phyloP scores from a whole-genome alignment of 2,113 vertebrate genomes.

The Symphodus melops region DNA sequence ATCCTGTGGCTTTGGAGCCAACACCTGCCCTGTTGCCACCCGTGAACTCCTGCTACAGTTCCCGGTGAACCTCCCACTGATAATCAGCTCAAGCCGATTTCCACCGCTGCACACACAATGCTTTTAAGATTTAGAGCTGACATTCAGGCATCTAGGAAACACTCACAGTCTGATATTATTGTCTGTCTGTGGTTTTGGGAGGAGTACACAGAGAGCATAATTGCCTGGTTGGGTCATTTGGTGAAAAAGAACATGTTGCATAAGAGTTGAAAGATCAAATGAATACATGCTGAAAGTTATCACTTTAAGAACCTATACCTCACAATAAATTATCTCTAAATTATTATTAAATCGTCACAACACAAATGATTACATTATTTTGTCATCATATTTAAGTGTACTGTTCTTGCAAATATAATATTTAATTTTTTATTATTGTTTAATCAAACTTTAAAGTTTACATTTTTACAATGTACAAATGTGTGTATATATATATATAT shows the following conservation, averaged over 20 bases:
- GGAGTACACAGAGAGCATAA: conserved; percentile 13
- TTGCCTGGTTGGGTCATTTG: background rate
- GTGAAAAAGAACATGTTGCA: background rate
- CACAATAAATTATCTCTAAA: background rate
- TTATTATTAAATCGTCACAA: too few species aligned
- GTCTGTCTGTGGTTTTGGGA: conserved; percentile 36
- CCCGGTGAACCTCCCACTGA: conserved; percentile 55
- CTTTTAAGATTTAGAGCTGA: conserved; percentile 61
- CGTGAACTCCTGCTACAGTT: conserved; percentile 42
- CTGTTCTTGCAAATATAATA: too few species aligned
- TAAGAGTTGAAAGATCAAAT: background rate
- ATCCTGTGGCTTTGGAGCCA: conserved; percentile 76
- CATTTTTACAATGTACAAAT: too few species aligned
- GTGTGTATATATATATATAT: too few species aligned
- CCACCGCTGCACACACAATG: conserved; percentile 39
- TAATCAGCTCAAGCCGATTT: conserved; percentile 52
- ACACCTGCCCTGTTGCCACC: conserved; percentile 57
- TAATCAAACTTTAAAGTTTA: too few species aligned
- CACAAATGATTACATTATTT: too few species aligned
- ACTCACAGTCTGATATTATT: conserved; percentile 29
- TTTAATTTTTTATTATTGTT: too few species aligned
- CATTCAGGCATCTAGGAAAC: conserved; percentile 48
- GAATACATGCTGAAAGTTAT: background rate
- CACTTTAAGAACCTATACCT: background rate
- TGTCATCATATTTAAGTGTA: too few species aligned